phyloP scores from a whole-genome alignment of 2,113 vertebrate species.

The Poeciliopsis turrubarensis region DNA sequence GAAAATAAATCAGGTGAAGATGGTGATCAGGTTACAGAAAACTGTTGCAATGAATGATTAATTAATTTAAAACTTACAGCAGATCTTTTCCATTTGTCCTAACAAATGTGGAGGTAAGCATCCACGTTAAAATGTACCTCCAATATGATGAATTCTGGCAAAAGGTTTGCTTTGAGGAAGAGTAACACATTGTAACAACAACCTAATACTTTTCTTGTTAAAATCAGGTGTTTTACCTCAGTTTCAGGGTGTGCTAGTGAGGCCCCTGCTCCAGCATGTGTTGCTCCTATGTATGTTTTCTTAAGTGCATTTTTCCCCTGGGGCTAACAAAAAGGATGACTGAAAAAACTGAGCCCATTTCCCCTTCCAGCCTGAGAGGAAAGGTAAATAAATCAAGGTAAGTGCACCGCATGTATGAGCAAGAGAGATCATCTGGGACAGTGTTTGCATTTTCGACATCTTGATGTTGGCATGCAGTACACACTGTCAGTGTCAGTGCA shows the following conservation, averaged over 20 bases:
- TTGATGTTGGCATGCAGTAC: constrained; percentile 11
- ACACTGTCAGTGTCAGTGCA: not conserved
- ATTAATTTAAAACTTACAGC: too few species aligned
- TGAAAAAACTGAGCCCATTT: constrained; percentile 35
- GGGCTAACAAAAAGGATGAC: constrained; percentile 53
- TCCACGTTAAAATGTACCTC: not conserved
- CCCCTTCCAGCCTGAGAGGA: constrained; percentile 40
- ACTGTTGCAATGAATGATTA: too few species aligned
- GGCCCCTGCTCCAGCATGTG: constrained; percentile 53
- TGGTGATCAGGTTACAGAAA: too few species aligned
- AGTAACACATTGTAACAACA: not conserved
- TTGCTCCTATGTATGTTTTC: constrained; percentile 63
- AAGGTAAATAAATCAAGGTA: constrained; percentile 56
- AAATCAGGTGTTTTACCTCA: constrained; percentile 26
- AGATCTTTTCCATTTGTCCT: too few species aligned
- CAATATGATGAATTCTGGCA: not conserved
- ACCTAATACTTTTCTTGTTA: constrained; percentile 44
- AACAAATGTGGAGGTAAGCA: too few species aligned
- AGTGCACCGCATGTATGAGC: constrained; percentile 30
- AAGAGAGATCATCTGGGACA: constrained; percentile 31
- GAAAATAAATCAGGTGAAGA: too few species aligned
- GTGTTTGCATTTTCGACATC: constrained; percentile 34
- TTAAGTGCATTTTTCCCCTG: constrained; percentile 68
- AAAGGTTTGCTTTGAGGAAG: not conserved
- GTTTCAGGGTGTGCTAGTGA: constrained; percentile 28